Conservation (phyloP, 2,797 vertebrate species). For the Acanthurus leucopareius region DNA sequence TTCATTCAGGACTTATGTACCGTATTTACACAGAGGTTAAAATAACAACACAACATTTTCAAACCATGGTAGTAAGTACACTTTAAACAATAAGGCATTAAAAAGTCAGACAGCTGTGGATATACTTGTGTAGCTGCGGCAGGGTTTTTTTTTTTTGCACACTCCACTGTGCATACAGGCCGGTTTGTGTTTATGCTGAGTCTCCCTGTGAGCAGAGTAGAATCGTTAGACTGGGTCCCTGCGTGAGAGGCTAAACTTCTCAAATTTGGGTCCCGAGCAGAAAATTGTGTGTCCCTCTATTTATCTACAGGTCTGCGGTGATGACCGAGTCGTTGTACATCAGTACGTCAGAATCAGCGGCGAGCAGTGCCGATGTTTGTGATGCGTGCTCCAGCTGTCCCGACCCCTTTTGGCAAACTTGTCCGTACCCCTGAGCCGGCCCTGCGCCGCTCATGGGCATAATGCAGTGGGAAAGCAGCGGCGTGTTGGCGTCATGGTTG, state of each 20-base stretch:
- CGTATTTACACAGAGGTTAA: conserved; percentile 86
- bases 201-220: conserved; percentile 39
- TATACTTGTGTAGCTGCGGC: conserved; percentile 58
- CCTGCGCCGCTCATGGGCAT: conserved; percentile 87
- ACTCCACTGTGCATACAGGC: conserved; percentile 28
- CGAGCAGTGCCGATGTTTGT: conserved; percentile 89
- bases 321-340: conserved; percentile 94
- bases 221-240: conserved; percentile 38
- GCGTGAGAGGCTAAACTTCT: conserved; percentile 35
- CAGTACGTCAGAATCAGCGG: conserved; percentile 87
- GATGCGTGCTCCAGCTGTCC: conserved; percentile 91
- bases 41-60: conserved; percentile 72
- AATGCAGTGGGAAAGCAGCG: conserved; percentile 94
- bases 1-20: conserved; percentile 76
- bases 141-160: conserved; percentile 53
- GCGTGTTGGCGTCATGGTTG: conserved; percentile 97
- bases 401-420: conserved; percentile 89
- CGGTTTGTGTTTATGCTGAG: conserved; percentile 30
- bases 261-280: conserved; percentile 44
- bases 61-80: conserved; percentile 69
- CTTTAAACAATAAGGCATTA: conserved; percentile 70
- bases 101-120: conserved; percentile 63
- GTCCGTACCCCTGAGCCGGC: conserved; percentile 89
- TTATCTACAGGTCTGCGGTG: conserved; percentile 92
- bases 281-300: conserved; percentile 8